These are phyloP conservation scores for Channallabes apus DNA, from an alignment of 2,797 vertebrate species.

Conservation along the genomic window DNA sequence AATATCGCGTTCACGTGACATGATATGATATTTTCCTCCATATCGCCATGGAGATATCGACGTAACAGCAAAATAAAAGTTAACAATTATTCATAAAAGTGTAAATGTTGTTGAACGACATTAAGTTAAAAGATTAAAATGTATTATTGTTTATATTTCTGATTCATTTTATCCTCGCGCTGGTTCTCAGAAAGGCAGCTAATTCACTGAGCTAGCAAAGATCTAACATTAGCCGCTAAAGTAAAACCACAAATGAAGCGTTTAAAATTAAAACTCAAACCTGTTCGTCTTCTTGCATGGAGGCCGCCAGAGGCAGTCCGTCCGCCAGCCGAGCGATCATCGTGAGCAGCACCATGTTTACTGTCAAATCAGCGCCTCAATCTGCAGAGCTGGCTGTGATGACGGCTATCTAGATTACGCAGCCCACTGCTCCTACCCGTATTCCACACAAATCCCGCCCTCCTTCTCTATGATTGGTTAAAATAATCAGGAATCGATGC, in stretches of 20 bases:
- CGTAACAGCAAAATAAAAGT: background rate
- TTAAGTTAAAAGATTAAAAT: background rate
- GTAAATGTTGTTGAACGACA: background rate
- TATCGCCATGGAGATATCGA: background rate
- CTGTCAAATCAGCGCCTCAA: background rate
- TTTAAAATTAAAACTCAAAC: slow-evolving; percentile 61
- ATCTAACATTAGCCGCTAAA: background rate
- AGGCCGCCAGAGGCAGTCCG: slow-evolving; percentile 91
- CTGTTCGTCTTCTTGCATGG: slow-evolving; percentile 98
- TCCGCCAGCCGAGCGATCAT: slow-evolving; percentile 97
- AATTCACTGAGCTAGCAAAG: slow-evolving; percentile 8
- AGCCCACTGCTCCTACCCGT: slow-evolving; percentile 7
- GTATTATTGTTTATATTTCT: background rate
- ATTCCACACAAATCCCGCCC: slow-evolving; percentile 7
- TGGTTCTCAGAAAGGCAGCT: background rate
- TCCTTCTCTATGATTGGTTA: background rate
- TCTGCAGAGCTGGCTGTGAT: slow-evolving; percentile 1
- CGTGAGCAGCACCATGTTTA: slow-evolving; percentile 89
- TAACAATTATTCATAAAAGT: background rate
- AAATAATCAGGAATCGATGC: background rate
- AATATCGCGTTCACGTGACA: background rate
- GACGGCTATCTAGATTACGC: slow-evolving; percentile 7
- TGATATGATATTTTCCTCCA: background rate
- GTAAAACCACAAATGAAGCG: slow-evolving; percentile 10
- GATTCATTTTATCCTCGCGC: background rate